These are phyloP conservation scores for Pimephales promelas DNA, from an alignment of 2,113 vertebrate genomes.

Conservation along the genomic window DNA sequence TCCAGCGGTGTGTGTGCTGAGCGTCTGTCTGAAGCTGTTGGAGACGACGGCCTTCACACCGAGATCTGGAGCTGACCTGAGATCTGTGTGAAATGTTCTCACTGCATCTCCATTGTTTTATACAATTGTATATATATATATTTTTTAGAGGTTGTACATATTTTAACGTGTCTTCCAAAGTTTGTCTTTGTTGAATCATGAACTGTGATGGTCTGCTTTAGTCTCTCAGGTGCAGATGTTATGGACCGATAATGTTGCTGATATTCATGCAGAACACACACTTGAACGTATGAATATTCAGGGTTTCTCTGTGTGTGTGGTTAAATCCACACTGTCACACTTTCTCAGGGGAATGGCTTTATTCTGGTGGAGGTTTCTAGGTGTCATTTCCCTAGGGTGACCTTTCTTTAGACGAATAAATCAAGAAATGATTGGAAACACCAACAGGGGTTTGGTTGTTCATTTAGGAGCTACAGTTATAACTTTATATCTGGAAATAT, in stretches of 20 bases:
- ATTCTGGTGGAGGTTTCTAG: neutral
- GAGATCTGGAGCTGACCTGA: neutral
- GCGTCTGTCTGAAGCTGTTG: too few species aligned
- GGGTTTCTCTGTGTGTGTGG: neutral
- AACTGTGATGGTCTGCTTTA: neutral
- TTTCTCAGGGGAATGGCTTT: constrained; percentile 11
- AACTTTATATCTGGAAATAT: too few species aligned
- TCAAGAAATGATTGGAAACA: constrained; percentile 44
- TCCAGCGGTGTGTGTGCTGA: too few species aligned
- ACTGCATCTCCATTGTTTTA: too few species aligned
- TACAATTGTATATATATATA: neutral
- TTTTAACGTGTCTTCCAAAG: neutral
- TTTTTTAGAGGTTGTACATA: neutral
- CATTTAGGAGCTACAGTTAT: too few species aligned
- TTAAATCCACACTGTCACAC: neutral
- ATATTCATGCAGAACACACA: neutral
- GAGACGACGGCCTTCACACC: too few species aligned
- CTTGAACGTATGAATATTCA: neutral
- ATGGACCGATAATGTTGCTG: neutral
- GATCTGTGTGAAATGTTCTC: neutral
- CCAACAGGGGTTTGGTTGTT: neutral
- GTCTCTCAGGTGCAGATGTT: neutral
- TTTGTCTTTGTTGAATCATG: neutral
- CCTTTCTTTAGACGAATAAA: constrained; percentile 58
- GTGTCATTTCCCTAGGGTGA: constrained; percentile 46